These are phyloP conservation scores for Margarornis squamiger DNA, from an alignment of 2,797 vertebrate species.

Conservation along the genomic window DNA sequence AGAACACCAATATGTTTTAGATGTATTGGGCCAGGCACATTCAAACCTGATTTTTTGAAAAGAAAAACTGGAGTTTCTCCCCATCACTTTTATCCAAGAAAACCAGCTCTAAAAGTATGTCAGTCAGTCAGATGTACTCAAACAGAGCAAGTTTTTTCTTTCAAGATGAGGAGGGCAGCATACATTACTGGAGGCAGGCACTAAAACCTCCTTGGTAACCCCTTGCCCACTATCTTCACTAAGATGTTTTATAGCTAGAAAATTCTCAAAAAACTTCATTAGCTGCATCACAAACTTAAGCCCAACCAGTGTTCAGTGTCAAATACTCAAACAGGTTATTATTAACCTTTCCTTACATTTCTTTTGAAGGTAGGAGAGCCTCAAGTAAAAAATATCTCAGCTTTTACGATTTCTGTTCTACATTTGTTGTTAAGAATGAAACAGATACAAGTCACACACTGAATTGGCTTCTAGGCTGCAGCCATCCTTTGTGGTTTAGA, in stretches of 20 bases:
- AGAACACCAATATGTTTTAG: background rate
- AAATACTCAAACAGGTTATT: background rate
- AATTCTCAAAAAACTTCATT: background rate
- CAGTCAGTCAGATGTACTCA: background rate
- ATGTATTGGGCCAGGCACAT: background rate
- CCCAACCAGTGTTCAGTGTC: background rate
- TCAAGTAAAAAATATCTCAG: background rate
- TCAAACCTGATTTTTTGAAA: background rate
- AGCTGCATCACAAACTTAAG: background rate
- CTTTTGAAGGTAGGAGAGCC: background rate
- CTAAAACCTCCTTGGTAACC: background rate
- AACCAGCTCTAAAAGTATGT: background rate
- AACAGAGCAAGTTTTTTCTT: background rate
- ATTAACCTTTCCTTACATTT: background rate
- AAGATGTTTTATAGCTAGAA: background rate
- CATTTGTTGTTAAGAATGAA: background rate
- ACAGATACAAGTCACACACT: background rate
- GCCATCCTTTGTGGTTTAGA: background rate
- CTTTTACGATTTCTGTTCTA: background rate
- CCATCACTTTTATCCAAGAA: background rate
- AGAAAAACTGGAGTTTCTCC: background rate
- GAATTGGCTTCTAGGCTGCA: background rate
- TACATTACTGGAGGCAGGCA: background rate
- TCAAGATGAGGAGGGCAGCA: background rate
- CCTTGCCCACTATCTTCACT: background rate